These are phyloP conservation scores for Cliona cf. orientalis DNA, from an alignment of 37 sponge, comb jelly and placozoan species.

Conservation along the genomic window DNA sequence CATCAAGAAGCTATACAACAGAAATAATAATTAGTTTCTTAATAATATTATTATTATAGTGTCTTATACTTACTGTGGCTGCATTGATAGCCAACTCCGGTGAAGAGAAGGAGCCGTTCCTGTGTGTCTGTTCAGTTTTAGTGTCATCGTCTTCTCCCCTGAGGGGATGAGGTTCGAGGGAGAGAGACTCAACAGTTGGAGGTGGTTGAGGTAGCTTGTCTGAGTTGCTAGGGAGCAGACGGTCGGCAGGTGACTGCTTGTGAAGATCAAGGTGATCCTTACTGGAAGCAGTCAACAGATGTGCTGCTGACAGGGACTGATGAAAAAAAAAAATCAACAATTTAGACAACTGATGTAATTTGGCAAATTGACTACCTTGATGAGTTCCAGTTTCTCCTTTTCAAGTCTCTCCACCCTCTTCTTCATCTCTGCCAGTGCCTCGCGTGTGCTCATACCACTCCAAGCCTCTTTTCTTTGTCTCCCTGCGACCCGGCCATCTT, in stretches of 20 bases:
- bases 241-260: no score
- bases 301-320: constrained; percentile 68
- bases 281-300: constrained; percentile 15
- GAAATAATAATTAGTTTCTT: no score
- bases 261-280: no score
- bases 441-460: background rate
- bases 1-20: constrained; percentile 54
- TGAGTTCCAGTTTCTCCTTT: constrained; percentile 57
- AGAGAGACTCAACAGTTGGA: background rate
- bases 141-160: background rate
- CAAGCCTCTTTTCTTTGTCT: background rate
- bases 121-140: no score
- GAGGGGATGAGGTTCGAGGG: background rate
- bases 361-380: constrained; percentile 32
- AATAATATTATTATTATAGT: no score
- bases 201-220: background rate
- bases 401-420: constrained; percentile 50
- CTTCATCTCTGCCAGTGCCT: constrained; percentile 26
- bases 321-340: background rate
- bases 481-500: background rate
- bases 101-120: no score
- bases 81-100: constrained; percentile 22
- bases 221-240: no score
- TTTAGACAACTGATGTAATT: background rate
- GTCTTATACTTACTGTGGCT: constrained; percentile 28